Percentiles rank a stretch among this genome's conserved stretches.
These are phyloP conservation scores for Mastacembelus armatus DNA, from an alignment of 2,797 vertebrate species.

Conservation along the genomic window DNA sequence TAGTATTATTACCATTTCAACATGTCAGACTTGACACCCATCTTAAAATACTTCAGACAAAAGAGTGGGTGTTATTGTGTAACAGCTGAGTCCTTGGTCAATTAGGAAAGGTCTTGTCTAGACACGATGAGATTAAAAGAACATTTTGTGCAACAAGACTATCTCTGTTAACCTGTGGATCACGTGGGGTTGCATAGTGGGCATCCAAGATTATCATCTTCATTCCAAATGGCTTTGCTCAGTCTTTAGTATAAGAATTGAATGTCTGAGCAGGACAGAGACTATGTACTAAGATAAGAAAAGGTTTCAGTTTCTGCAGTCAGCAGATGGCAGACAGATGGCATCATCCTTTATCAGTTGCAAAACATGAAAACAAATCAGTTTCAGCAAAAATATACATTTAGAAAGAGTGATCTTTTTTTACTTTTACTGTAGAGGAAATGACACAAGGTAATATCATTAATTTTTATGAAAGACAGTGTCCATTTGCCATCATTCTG, in stretches of 20 bases:
- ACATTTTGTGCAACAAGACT: background rate
- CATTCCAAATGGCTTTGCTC: conserved; percentile 2
- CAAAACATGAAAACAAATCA: conserved; percentile 15
- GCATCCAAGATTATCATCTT: conserved; percentile 24
- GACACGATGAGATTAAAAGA: conserved; percentile 49
- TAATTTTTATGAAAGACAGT: conserved; percentile 29
- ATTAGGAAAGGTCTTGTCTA: conserved; percentile 53
- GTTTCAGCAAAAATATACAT: conserved; percentile 4
- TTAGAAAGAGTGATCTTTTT: conserved; percentile 2
- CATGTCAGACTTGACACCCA: too few species aligned
- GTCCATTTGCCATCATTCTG: background rate
- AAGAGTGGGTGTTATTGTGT: conserved; percentile 42
- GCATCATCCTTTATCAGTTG: conserved; percentile 21
- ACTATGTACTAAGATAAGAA: conserved; percentile 42
- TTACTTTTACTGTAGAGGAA: conserved; percentile 19
- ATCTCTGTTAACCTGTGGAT: conserved; percentile 3
- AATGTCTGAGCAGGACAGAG: conserved; percentile 18
- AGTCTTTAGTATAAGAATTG: background rate
- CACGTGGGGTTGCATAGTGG: background rate
- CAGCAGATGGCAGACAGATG: conserved; percentile 28
- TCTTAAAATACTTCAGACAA: too few species aligned
- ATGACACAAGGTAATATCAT: conserved; percentile 38
- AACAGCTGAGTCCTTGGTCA: conserved; percentile 42
- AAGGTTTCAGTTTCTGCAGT: conserved; percentile 25
- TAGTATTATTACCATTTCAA: background rate